These are phyloP conservation scores for Phylloscopus trochilus DNA, from an alignment of 2,113 vertebrate genomes.

Conservation along the genomic window DNA sequence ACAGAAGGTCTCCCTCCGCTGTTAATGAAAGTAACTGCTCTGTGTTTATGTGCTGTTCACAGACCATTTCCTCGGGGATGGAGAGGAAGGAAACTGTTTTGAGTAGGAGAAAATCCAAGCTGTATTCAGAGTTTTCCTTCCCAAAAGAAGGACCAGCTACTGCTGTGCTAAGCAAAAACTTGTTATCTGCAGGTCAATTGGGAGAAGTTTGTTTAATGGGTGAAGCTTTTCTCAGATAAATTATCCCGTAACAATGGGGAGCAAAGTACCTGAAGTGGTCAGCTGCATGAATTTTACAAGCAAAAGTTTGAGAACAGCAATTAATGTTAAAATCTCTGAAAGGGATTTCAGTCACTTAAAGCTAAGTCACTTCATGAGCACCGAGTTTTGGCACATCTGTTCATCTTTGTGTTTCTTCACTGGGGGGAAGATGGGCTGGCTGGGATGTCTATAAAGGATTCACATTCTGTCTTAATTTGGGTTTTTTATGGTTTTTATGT, in stretches of 20 bases:
- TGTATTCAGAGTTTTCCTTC: not conserved
- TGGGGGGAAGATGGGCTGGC: fast-evolving
- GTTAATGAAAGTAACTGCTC: not conserved
- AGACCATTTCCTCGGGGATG: not conserved
- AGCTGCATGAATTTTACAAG: not conserved
- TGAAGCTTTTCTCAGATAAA: not conserved
- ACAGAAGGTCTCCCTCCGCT: not conserved
- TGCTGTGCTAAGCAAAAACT: not conserved
- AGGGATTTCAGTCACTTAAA: not conserved
- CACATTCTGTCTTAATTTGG: fast-evolving
- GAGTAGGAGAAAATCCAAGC: not conserved
- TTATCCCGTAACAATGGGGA: fast-evolving
- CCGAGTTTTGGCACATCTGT: not conserved
- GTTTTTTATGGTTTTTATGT: not conserved
- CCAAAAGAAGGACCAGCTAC: not conserved
- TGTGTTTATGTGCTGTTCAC: not conserved
- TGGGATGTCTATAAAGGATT: not conserved
- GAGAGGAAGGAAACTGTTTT: slow-evolving; percentile 25
- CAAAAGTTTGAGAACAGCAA: not conserved
- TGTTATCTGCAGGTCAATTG: not conserved
- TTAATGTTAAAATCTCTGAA: not conserved
- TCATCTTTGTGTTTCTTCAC: not conserved
- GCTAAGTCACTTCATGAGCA: not conserved
- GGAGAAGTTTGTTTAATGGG: not conserved
- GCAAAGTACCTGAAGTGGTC: not conserved